Evolutionary conservation across 2,888 invertebrate genomes (phyloP), one percentile per base, ranked within the genome.

Genomic region (Drosophila phalerata): DNA sequence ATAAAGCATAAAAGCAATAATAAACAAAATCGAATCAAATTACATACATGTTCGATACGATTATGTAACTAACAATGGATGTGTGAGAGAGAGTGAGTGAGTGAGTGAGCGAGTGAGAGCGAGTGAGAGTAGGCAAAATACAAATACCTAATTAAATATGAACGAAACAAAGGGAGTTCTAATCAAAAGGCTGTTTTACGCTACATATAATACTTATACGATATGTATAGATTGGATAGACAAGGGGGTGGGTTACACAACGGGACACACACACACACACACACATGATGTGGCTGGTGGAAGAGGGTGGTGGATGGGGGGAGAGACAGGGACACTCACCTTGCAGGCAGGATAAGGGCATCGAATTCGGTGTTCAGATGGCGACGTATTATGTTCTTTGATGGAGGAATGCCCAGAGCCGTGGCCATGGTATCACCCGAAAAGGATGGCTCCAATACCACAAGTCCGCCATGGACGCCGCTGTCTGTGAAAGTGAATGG

Each of bases 351-450:
- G 80, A 98, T 95, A 84, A 98, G 95, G 57, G 97, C 96, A 93
- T 98, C 98, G 88, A 98, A 95, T 94, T 98, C 98, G 5, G 97
- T 96, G 73, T 96, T 95, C 77, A 98, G 94, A 93, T 98, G 98
- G 86, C 98, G 94, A 86, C 98, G 94, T 84, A 98, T 97, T 93
- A 98, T 98, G 91, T 97, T 97, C 92, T 98, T 98, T 37, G 97
- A 97, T 15, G 97, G 96, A 45, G 98, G 98, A 87, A 98, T 98
- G 60, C 97, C 98, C 73, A 98, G 94, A 0, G 98, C 97, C 9
- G 97, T 97, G 51, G 98, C 98, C 96, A 98, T 97, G 47, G 98
- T 97, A 92, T 98, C 98, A 32, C 98, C 97, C 63, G 97, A 97
- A 93, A 98, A 98, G 13, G 97, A 97, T 15, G 98, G 97, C 91